These are phyloP conservation scores for Zele albiditarsus DNA, from an alignment of 2,888 invertebrate genomes.

Conservation along the genomic window DNA sequence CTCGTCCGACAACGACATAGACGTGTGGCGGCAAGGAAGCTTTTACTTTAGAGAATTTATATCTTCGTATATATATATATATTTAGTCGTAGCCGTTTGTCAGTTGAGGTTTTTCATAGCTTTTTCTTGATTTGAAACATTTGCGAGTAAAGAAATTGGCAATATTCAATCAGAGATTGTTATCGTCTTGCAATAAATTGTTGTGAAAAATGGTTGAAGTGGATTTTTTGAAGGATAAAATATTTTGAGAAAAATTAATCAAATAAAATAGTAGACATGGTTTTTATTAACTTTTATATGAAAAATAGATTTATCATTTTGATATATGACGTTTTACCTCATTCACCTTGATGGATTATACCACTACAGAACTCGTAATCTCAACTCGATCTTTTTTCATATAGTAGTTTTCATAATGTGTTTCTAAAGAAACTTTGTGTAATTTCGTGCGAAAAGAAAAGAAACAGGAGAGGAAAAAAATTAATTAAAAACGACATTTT, in stretches of 20 bases:
- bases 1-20: conserved; percentile 12
- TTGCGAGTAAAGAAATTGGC: neutral
- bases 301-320: neutral
- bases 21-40: neutral
- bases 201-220: neutral
- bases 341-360: neutral
- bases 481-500: neutral
- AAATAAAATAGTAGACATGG: neutral
- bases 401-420: neutral
- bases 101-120: conserved; percentile 11
- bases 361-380: neutral
- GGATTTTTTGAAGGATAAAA: neutral
- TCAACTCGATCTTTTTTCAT: neutral
- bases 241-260: neutral
- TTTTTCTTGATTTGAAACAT: conserved; percentile 9
- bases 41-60: neutral
- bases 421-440: neutral
- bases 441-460: neutral
- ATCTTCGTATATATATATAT: neutral
- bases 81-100: neutral
- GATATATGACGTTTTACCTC: neutral
- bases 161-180: neutral
- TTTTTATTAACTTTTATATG: neutral
- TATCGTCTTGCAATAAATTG: neutral
- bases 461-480: neutral